These are phyloP conservation scores for Drosophila paramelanica DNA, from an alignment of 2,888 invertebrate genomes.

Conservation along the genomic window DNA sequence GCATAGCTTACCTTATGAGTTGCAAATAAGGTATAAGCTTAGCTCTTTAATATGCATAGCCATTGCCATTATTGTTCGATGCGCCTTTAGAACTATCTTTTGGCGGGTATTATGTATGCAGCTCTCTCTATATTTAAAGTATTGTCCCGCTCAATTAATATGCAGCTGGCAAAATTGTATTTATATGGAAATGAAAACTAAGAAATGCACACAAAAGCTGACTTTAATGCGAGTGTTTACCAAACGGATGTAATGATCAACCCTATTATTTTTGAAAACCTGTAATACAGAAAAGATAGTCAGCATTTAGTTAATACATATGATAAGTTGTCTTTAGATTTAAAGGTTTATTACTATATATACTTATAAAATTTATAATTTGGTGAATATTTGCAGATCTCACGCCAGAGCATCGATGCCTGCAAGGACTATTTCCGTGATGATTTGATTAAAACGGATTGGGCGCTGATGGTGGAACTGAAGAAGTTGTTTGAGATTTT, in stretches of 20 bases:
- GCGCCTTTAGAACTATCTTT: slow-evolving; percentile 33
- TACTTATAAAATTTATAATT: background rate
- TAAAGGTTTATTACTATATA: background rate
- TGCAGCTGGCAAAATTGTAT: slow-evolving; percentile 63
- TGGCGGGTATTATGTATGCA: slow-evolving; percentile 49
- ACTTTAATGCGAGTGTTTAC: slow-evolving; percentile 20
- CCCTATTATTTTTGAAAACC: background rate
- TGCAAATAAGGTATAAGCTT: background rate
- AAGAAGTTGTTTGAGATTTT: slow-evolving; percentile 98
- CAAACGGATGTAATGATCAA: slow-evolving; percentile 25
- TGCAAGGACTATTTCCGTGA: slow-evolving; percentile 99
- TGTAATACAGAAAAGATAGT: no score
- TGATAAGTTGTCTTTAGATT: no score
- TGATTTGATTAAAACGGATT: slow-evolving; percentile 97
- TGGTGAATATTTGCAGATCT: slow-evolving; percentile 89
- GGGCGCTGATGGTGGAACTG: slow-evolving; percentile 99
- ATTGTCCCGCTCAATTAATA: slow-evolving; percentile 69
- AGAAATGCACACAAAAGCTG: slow-evolving; percentile 16
- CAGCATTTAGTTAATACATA: no score
- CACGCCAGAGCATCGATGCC: slow-evolving; percentile 98
- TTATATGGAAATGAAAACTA: slow-evolving; percentile 58
- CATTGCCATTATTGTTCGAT: slow-evolving; percentile 29
- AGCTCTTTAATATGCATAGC: slow-evolving; percentile 45
- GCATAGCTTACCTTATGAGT: slow-evolving; percentile 5
- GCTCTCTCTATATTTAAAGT: slow-evolving; percentile 43